Base-by-base conservation (phyloP, 2,888 invertebrate genomes). In the Rambutsinella grinnellia region DNA sequence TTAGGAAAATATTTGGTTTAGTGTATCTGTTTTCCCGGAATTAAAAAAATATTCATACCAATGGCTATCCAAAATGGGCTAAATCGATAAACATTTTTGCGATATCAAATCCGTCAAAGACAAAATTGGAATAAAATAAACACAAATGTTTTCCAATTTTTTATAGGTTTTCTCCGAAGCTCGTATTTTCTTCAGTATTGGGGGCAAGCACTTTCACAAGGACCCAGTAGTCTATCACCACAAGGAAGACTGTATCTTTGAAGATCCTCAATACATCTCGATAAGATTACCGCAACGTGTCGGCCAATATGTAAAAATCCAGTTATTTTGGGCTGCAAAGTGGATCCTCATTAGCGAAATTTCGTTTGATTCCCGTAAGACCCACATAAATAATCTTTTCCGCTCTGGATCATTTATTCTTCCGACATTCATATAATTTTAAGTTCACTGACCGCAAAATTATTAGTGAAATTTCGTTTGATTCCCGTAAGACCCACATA, bases 271-370 rank as follows among this genome's bases (percentile, higher is more conserved):
- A n/a, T 94, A 94, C 87, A 91, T 96, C 51, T 90, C 91, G 85
- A 92, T 96, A 84, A 92, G 92, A 83, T 89, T 96, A 28, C 93
- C 93, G 85, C 92, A 94, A 85, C 90, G 93, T 54, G 91, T 95
- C 61, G 96, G 94, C 26, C 90, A 90, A 85, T 94, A 91, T 88
- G 92, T 96, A 72, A 93, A 93, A 85, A 88, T 93, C 82, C 90
- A 92, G 84, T 89, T 96, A 62, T 89, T 90, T 82, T 96, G 95
- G 86, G 92, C 93, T 1, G 90, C 93, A n/a, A 89, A 92, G 65
- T 96, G 96, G 96, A 92, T 96, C 82, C 91, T 96, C 87, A 90
- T 97, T 85, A 95, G 95, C 87, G 96, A 97, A 88, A 90, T 96
- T 79, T 91, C 93, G 69, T 96, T 96, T 86, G 92, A 93, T 84